Base-by-base conservation (phyloP, 1,140 invertebrate genomes). In the Caenorhabditis inopinata region DNA sequence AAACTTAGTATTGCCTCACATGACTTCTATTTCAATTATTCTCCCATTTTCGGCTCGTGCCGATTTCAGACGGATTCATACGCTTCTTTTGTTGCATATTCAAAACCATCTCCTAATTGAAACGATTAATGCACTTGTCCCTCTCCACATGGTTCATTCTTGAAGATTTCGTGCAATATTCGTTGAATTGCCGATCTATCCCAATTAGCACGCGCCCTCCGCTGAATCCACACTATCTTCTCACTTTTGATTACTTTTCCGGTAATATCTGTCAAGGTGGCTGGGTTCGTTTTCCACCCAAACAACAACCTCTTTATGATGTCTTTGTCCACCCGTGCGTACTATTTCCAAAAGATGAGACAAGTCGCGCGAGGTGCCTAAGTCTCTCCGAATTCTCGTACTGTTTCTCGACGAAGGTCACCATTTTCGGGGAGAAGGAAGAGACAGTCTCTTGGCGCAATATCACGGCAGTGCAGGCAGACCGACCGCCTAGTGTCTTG, bases 221-320 rank as follows among this genome's bases (percentile, higher is more conserved):
- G 12, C 32, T 9, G 23, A 21, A 42, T 32, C 32, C 58, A 68
- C 27, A 38, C 58, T 68, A 38, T 68, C n/a, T 38, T 25, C 23
- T 25, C 23, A 4, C 23, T 38, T 62, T 42, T 68, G 58, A 68
- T 68, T 68, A 42, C 58, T 42, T 68, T 58, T 35, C n/a, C 11
- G n/a, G 25, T 32, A 68, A 58, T 38, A 68, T 68, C 32, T 38
- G 32, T 68, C 32, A 21, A 68, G 32, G 32, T 16, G 12, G 49
- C 23, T 53, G 58, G 27, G 29, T 58, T 16, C 51, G 5, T 14
- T 58, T 23, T 58, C 6, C 51, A 3, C 14, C 51, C 51, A 58
- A 58, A 58, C 51, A 58, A 58, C 51, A 58, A 58, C 51, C 51
- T 32, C 51, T 58, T 58, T 58, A 58, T 58, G 51, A 58, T 58